Conservation (phyloP, 1,140 invertebrate species). For the Phortica variegata region DNA sequence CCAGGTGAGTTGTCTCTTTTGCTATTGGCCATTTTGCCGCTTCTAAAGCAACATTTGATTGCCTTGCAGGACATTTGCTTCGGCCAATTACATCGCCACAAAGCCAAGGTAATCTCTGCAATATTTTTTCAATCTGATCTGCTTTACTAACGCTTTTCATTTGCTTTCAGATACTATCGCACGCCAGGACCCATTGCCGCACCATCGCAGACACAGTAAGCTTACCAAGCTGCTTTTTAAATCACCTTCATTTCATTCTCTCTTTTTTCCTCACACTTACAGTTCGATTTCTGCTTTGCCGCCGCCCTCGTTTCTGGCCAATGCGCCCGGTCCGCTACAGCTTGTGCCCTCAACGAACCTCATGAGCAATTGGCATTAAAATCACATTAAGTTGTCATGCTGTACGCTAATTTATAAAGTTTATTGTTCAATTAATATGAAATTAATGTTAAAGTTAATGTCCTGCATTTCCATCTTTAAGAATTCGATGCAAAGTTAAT, state of each 20-base stretch:
- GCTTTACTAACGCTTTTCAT: not conserved
- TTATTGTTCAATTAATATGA: too few species aligned
- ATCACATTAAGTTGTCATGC: not conserved
- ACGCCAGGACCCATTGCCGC: too few species aligned
- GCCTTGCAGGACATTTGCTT: slow-evolving; percentile 40
- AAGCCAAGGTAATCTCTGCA: slow-evolving; percentile 24
- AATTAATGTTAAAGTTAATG: too few species aligned
- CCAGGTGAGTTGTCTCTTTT: too few species aligned
- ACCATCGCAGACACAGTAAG: too few species aligned
- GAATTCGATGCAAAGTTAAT: not conserved
- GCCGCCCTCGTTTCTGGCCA: slow-evolving; percentile 26
- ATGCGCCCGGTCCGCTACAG: slow-evolving; percentile 24
- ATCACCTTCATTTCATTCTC: not conserved
- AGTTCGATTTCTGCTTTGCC: slow-evolving; percentile 31
- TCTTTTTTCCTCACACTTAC: too few species aligned
- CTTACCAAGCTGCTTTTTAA: too few species aligned
- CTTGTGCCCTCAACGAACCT: slow-evolving; percentile 35
- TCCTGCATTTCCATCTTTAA: too few species aligned
- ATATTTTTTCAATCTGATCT: not conserved
- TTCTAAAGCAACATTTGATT: slow-evolving; percentile 2
- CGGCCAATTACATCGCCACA: slow-evolving; percentile 40
- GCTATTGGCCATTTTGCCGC: too few species aligned
- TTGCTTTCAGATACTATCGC: too few species aligned
- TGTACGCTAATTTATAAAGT: too few species aligned
- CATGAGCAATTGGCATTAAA: slow-evolving; percentile 13